Conservation (phyloP, 2,888 invertebrate species). For the Rutpela maculata region DNA sequence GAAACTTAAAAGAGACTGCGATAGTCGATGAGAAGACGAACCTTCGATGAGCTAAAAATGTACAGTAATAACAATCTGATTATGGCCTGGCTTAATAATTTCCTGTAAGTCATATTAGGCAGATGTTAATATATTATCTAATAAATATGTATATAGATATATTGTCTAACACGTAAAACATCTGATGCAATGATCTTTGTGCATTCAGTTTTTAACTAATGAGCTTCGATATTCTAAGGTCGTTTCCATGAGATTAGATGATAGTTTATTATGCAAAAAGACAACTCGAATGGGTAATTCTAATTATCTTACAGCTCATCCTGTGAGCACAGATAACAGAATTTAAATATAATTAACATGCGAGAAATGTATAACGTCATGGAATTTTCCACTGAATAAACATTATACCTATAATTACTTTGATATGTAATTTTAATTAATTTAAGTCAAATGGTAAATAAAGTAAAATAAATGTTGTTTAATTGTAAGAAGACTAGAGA, state of each 20-base stretch:
- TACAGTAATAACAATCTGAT: background rate
- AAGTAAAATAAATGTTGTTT: background rate
- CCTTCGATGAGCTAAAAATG: background rate
- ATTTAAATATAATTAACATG: slow-evolving; percentile 26
- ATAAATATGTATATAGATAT: background rate
- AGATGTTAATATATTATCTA: background rate
- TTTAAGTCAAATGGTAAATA: background rate
- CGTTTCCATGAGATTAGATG: slow-evolving; percentile 21
- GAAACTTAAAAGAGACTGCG: slow-evolving; percentile 13
- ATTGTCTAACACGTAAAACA: slow-evolving; percentile 7
- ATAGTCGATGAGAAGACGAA: slow-evolving; percentile 22
- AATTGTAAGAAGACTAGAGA: no score
- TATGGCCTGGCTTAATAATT: slow-evolving; percentile 8
- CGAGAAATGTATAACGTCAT: background rate
- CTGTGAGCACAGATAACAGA: slow-evolving; percentile 4
- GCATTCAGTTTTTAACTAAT: background rate
- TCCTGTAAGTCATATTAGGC: background rate
- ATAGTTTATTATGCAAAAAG: slow-evolving; percentile 31
- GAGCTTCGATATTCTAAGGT: slow-evolving; percentile 25
- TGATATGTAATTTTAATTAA: background rate
- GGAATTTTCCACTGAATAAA: slow-evolving; percentile 9
- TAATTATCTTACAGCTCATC: slow-evolving; percentile 34
- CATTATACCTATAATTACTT: background rate
- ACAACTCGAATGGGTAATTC: slow-evolving; percentile 16
- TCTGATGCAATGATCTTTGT: slow-evolving; percentile 11